A percentile compares a stretch with the other conserved stretches of the same genome.
Evolutionary conservation across 2,888 invertebrate genomes (phyloP).

Genomic region (Caradrina kadenii): DNA sequence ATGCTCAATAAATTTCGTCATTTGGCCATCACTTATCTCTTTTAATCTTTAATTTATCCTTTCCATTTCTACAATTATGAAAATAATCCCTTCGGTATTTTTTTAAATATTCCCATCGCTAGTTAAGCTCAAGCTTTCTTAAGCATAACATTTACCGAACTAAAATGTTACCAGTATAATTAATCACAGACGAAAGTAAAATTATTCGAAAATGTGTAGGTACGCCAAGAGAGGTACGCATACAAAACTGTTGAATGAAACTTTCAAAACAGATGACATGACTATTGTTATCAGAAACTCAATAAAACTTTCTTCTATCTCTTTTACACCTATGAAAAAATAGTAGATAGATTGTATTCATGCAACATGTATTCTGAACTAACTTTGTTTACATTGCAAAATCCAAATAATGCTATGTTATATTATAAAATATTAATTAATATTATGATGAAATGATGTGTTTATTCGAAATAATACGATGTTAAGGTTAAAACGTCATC

Average conservation of each 20-base stretch:
- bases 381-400: conserved; percentile 1
- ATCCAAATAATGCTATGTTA: not conserved
- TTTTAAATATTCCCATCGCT: no score
- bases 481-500: not conserved
- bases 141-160: no score
- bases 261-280: not conserved
- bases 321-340: conserved; percentile 6
- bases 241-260: no score
- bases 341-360: not conserved
- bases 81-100: no score
- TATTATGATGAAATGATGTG: conserved; percentile 8
- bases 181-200: no score
- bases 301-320: conserved; percentile 4
- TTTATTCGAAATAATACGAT: conserved; percentile 16
- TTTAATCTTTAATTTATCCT: no score
- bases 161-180: no score
- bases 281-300: conserved; percentile 1
- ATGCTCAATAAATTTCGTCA: not conserved
- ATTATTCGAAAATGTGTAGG: no score
- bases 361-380: not conserved
- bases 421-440: not conserved
- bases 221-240: no score
- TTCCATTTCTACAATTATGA: no score
- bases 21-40: no score
- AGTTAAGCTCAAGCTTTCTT: no score